Conservation (phyloP, 2,113 vertebrate species). For the Ochotona princeps region DNA sequence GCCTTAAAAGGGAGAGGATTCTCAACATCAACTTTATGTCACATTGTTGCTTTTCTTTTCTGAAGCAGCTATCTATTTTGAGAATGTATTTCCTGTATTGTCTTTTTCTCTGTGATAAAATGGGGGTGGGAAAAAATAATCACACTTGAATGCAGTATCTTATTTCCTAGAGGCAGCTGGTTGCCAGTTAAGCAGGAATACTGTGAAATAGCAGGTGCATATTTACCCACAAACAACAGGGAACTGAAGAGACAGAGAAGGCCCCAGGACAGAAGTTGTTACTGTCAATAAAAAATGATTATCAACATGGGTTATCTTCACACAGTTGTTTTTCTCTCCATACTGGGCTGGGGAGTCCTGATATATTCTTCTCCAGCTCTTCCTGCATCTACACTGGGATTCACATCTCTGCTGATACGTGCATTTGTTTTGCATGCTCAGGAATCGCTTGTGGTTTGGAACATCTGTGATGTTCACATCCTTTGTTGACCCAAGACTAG, state of each 20-base stretch:
- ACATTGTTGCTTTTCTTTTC: constrained; percentile 37
- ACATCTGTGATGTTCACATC: neutral
- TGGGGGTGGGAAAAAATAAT: constrained; percentile 53
- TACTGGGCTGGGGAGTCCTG: neutral
- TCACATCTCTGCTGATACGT: neutral
- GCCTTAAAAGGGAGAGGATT: constrained; percentile 27
- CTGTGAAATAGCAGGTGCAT: constrained; percentile 70
- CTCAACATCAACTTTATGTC: constrained; percentile 29
- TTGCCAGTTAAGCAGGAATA: constrained; percentile 69
- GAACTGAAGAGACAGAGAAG: constrained; percentile 49
- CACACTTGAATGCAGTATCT: constrained; percentile 65
- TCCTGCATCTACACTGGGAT: constrained; percentile 13
- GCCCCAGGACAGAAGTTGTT: constrained; percentile 48
- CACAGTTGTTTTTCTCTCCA: neutral
- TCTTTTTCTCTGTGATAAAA: constrained; percentile 61
- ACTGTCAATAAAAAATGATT: constrained; percentile 48
- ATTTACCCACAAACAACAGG: constrained; percentile 71
- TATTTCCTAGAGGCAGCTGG: constrained; percentile 69
- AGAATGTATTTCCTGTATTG: constrained; percentile 47
- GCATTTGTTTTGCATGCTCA: neutral
- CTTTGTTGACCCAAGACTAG: neutral
- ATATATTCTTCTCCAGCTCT: constrained; percentile 3
- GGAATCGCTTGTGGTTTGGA: neutral
- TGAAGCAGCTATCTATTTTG: constrained; percentile 56
- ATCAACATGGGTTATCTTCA: neutral